phyloP scores from a whole-genome alignment of 2,797 vertebrate species.

The Lithobates sylvaticus region DNA sequence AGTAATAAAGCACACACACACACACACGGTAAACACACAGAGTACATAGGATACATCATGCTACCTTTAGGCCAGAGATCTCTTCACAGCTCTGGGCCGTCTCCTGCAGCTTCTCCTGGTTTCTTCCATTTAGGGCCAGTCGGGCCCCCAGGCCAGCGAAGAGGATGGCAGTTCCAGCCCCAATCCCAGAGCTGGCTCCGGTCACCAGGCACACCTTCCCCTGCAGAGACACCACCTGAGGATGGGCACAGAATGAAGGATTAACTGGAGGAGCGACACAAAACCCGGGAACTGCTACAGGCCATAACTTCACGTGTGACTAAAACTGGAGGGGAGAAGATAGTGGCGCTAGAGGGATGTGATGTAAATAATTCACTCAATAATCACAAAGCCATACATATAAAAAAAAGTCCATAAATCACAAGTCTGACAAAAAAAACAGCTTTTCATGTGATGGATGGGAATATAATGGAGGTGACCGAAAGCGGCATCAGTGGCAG shows the following conservation, averaged over 20 bases:
- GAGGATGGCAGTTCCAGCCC: conserved; percentile 77
- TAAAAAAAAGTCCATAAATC: no score
- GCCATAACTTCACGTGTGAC: background rate
- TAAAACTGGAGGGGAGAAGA: background rate
- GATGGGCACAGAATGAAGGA: background rate
- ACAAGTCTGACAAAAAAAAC: no score
- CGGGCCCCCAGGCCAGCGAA: conserved; percentile 80
- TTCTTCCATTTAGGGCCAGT: conserved; percentile 80
- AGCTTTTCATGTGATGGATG: no score
- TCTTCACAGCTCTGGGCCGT: conserved; percentile 73
- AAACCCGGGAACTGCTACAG: background rate
- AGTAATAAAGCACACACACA: no score
- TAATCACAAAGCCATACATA: no score
- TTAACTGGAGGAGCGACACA: background rate
- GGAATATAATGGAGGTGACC: no score
- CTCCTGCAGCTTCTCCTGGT: conserved; percentile 77
- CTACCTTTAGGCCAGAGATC: conserved; percentile 60
- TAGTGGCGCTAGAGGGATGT: no score
- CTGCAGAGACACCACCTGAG: conserved; percentile 75
- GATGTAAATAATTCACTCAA: no score
- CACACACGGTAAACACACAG: no score
- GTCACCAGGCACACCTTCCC: conserved; percentile 83
- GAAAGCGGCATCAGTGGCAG: no score
- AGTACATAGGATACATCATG: background rate
- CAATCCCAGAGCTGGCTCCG: conserved; percentile 84